Evolutionary conservation across 2,797 vertebrate species (phyloP).

Genomic region (Muscicapa comitata): DNA sequence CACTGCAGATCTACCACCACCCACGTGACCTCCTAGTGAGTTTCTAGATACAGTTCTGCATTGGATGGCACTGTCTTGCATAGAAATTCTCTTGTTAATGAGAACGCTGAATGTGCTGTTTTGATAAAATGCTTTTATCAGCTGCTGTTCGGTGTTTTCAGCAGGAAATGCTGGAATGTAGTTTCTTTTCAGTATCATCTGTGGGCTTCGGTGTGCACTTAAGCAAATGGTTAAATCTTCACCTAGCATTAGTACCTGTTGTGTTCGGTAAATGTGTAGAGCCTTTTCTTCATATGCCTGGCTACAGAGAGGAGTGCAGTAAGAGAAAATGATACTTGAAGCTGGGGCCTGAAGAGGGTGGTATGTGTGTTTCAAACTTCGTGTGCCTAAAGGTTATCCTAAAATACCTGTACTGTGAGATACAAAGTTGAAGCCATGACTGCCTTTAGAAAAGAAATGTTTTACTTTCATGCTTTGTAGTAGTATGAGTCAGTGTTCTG

Average conservation of each 20-base stretch:
- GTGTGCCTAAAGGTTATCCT: neutral
- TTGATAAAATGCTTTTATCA: constrained; percentile 34
- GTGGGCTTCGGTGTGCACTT: neutral
- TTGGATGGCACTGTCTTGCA: neutral
- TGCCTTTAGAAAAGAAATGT: neutral
- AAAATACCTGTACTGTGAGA: neutral
- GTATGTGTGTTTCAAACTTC: neutral
- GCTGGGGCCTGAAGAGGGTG: neutral
- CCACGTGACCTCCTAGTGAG: neutral
- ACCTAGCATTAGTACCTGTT: neutral
- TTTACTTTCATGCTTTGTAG: neutral
- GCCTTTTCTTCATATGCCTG: neutral
- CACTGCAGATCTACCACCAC: neutral
- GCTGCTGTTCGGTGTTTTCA: neutral
- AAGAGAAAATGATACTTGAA: neutral
- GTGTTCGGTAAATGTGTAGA: neutral
- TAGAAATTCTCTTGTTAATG: constrained; percentile 19
- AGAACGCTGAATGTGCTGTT: constrained; percentile 15
- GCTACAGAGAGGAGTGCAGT: neutral
- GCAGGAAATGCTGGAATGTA: constrained; percentile 11
- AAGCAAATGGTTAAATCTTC: neutral
- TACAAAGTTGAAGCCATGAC: neutral
- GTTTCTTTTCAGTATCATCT: neutral
- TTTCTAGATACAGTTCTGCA: neutral
- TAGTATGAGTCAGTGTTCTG: neutral